Conservation (phyloP, 1,140 invertebrate genomes). For the Cotesia chilonis region DNA sequence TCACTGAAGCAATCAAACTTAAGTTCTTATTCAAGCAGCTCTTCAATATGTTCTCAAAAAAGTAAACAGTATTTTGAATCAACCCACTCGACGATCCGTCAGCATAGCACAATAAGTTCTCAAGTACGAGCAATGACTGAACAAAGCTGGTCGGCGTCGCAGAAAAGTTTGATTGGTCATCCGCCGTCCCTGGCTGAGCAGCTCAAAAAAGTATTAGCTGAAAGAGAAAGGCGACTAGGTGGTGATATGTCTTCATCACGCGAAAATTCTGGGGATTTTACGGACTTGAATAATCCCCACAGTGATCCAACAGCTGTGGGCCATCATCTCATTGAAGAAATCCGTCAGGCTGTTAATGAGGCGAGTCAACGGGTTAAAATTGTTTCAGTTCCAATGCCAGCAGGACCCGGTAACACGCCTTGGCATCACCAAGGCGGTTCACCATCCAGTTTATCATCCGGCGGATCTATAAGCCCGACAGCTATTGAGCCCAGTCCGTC, state of each 20-base stretch:
- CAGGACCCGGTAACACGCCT: constrained; percentile 49
- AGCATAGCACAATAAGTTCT: constrained; percentile 63
- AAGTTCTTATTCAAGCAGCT: constrained; percentile 63
- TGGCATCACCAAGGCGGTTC: constrained; percentile 66
- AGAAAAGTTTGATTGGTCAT: constrained; percentile 67
- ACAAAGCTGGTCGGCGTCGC: constrained; percentile 60
- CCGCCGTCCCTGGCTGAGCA: constrained; percentile 82
- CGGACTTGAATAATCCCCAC: constrained; percentile 70
- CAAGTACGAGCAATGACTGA: constrained; percentile 64
- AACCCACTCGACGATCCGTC: constrained; percentile 56
- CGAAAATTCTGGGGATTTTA: constrained; percentile 71
- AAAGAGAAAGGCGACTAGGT: constrained; percentile 73
- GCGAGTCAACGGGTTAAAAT: constrained; percentile 80
- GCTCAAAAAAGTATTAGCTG: constrained; percentile 81
- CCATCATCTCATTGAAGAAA: constrained; percentile 83
- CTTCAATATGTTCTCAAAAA: constrained; percentile 61
- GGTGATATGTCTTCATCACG: constrained; percentile 69
- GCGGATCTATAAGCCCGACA: constrained; percentile 65
- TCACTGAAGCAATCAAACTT: constrained; percentile 59
- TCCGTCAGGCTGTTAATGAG: constrained; percentile 82
- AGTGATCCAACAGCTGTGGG: constrained; percentile 69
- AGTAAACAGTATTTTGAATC: constrained; percentile 58
- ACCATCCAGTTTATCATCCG: constrained; percentile 73
- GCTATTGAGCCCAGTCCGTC: constrained; percentile 63
- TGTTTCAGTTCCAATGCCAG: constrained; percentile 68